Conservation (phyloP, 2,888 invertebrate genomes). For the Hoplodrina ambigua region DNA sequence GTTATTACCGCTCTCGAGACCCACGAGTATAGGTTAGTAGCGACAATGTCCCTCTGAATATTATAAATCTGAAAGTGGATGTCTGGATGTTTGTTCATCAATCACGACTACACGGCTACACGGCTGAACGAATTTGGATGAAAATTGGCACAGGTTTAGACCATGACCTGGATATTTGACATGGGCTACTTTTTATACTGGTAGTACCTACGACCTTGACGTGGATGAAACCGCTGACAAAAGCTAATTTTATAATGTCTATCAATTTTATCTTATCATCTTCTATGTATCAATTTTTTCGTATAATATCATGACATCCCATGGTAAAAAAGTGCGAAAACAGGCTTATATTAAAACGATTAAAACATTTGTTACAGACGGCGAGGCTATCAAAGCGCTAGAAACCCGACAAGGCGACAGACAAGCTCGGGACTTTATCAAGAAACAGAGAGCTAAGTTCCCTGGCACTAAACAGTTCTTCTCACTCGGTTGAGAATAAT, state of each 20-base stretch:
- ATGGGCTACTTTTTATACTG: too few species aligned
- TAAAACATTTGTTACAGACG: constrained; percentile 83
- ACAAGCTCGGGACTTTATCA: constrained; percentile 96
- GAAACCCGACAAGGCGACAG: constrained; percentile 96
- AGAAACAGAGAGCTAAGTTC: constrained; percentile 93
- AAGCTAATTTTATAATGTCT: too few species aligned
- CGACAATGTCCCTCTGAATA: background rate
- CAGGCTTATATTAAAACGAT: background rate
- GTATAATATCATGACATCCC: background rate
- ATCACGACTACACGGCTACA: too few species aligned
- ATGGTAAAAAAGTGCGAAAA: background rate
- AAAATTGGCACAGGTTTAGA: too few species aligned
- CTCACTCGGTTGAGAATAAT: constrained; percentile 78
- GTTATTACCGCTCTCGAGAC: constrained; percentile 93
- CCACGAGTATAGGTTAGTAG: constrained; percentile 91
- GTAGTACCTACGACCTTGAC: too few species aligned
- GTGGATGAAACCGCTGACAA: too few species aligned
- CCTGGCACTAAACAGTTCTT: constrained; percentile 84
- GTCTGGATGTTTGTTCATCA: too few species aligned
- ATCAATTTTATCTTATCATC: too few species aligned
- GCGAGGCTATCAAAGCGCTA: constrained; percentile 94
- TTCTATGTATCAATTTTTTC: too few species aligned
- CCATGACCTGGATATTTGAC: too few species aligned
- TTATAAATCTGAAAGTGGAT: too few species aligned
- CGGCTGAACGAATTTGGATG: too few species aligned